Evolutionary conservation across 1,140 invertebrate genomes (phyloP), one percentile per base, ranked within the genome.

Genomic region (roundworm (Caenorhabditis elegans)): DNA sequence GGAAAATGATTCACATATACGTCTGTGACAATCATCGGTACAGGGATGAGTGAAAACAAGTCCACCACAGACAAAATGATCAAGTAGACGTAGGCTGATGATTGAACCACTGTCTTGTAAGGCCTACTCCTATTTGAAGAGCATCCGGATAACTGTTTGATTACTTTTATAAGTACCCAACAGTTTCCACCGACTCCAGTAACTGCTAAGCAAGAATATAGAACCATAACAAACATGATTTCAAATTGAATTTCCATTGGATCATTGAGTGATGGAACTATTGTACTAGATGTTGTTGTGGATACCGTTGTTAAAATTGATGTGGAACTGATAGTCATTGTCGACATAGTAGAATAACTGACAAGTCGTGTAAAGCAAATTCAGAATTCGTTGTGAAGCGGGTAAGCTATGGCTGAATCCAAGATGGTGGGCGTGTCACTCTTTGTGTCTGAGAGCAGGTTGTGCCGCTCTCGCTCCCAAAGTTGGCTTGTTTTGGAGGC

Each of bases 41-140:
- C 86, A 10, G 84, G 82, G 13, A 88, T 80, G 47, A 88, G 49
- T 8, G 87, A 88, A 0, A 88, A 70, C 76, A 88, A 47, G 49
- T 88, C 87, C 65, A 88, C 87, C 15, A 88, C 77, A 3, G 87
- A 88, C 5, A 88, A 82, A 78, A 88, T 15, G 11, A 88, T 49
- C 0, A 88, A 83, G 65, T 88, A 88, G 17, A 88, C 83, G 65
- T 84, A 88, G 1, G 87, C 87, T 8, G 87, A 88, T n/a, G 79
- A 79, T 70, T 88, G 87, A 0, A 87, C 84, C n/a, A 79, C 82
- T 4, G 83, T 76, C n/a, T 78, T 79, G 11, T 78, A 78, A 2
- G 82, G 77, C 10, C 84, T 34, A n/a, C 17, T 49, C 11, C 43
- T 17, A 34, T 78, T 48, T 2, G 39, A 11, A 26, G 78, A 51